Percentiles rank a stretch among this genome's conserved stretches.
Conservation (phyloP, 2,888 invertebrate genomes). For the Hemistola chrysoprasaria region DNA sequence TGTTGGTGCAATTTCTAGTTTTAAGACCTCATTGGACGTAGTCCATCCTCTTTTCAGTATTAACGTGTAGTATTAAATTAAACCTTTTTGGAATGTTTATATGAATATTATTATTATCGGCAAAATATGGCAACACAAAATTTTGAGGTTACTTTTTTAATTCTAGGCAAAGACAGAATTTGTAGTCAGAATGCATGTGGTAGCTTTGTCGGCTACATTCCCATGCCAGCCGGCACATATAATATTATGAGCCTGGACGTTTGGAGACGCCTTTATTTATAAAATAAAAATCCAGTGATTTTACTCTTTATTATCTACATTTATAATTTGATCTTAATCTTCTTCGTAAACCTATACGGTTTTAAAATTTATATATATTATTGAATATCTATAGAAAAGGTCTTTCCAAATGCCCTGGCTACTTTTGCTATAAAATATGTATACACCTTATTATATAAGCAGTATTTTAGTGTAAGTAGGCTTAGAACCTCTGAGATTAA, state of each 20-base stretch:
- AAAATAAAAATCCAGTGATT: slow-evolving; percentile 1
- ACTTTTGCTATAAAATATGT: slow-evolving; percentile 71
- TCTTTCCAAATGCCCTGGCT: slow-evolving; percentile 54
- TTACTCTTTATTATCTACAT: too few species aligned
- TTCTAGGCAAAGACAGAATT: slow-evolving; percentile 23
- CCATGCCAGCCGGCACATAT: slow-evolving; percentile 56
- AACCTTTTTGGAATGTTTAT: slow-evolving; percentile 10
- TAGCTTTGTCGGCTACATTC: slow-evolving; percentile 67
- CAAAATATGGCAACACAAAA: background rate
- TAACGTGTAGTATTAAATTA: slow-evolving; percentile 17
- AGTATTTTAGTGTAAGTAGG: slow-evolving; percentile 78
- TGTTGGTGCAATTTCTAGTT: slow-evolving; percentile 79
- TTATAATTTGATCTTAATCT: too few species aligned
- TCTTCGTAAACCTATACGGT: too few species aligned
- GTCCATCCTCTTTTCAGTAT: slow-evolving; percentile 45
- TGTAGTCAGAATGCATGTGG: slow-evolving; percentile 72
- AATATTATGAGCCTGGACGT: slow-evolving; percentile 49
- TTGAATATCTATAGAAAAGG: too few species aligned
- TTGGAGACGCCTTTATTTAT: slow-evolving; percentile 37
- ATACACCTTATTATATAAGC: slow-evolving; percentile 70
- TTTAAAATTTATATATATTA: too few species aligned
- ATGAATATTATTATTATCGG: too few species aligned
- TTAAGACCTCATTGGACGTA: slow-evolving; percentile 62
- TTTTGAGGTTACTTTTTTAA: background rate
- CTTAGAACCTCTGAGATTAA: slow-evolving; percentile 73